Conservation (phyloP, 2,113 vertebrate genomes). For the Chascanopsetta lugubris region DNA sequence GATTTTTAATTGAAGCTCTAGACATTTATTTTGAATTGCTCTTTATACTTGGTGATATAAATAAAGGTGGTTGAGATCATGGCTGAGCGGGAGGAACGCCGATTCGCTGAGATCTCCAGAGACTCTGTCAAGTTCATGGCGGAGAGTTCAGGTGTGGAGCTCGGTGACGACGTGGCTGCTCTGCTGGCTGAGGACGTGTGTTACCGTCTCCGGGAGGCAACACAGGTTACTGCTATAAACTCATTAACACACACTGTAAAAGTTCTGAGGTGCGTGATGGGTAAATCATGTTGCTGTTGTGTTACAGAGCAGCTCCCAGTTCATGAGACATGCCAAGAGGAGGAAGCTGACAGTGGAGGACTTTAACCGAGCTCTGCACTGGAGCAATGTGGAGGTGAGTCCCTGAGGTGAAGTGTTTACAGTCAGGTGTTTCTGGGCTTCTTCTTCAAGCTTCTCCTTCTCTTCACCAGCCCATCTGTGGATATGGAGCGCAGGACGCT, state of each 20-base stretch:
- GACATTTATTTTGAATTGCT: too few relatives aligned
- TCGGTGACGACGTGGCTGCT: constrained; percentile 86
- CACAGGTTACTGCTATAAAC: constrained; percentile 86
- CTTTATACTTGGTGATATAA: too few relatives aligned
- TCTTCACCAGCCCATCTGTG: constrained; percentile 83
- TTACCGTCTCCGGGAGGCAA: constrained; percentile 89
- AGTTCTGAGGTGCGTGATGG: neutral
- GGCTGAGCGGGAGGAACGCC: constrained; percentile 89
- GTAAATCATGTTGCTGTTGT: neutral
- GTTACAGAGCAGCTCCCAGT: constrained; percentile 90
- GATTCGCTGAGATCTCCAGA: constrained; percentile 90
- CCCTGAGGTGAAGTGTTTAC: neutral
- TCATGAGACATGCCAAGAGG: constrained; percentile 90
- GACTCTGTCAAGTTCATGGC: constrained; percentile 91
- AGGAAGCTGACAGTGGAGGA: constrained; percentile 90
- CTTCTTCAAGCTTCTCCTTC: neutral
- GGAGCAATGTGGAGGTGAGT: constrained; percentile 92
- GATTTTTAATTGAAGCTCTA: too few relatives aligned
- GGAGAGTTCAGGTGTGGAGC: constrained; percentile 87
- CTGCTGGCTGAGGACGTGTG: constrained; percentile 92
- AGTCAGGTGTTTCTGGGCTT: neutral
- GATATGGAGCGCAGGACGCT: constrained; percentile 86
- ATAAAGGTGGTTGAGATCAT: constrained; percentile 73
- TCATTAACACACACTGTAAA: too few relatives aligned
- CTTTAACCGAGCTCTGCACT: constrained; percentile 90